Percentiles rank a stretch among this genome's conserved stretches.
These are phyloP conservation scores for Telmatherina bonti DNA, from an alignment of 2,797 vertebrate genomes.

Conservation along the genomic window DNA sequence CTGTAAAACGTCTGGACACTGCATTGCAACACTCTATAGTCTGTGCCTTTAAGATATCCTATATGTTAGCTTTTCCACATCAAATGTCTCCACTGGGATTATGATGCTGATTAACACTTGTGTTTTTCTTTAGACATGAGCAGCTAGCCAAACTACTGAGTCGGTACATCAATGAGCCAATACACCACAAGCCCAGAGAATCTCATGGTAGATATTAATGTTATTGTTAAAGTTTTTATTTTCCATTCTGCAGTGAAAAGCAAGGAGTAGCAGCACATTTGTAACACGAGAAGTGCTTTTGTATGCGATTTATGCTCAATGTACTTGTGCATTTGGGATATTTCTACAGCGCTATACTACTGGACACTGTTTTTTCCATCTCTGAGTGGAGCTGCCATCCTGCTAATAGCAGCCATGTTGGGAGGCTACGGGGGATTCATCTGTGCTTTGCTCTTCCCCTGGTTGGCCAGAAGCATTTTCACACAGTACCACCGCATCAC, in stretches of 20 bases:
- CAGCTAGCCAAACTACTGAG: slow-evolving; percentile 82
- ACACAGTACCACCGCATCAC: slow-evolving; percentile 86
- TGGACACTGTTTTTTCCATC: slow-evolving; percentile 83
- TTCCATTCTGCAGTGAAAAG: slow-evolving; percentile 3
- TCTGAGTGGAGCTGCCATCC: slow-evolving; percentile 77
- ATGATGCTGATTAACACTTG: slow-evolving; percentile 50
- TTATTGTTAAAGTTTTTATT: slow-evolving; percentile 13
- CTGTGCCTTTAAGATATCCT: slow-evolving; percentile 18
- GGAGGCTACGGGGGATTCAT: slow-evolving; percentile 80
- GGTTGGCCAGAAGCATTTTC: slow-evolving; percentile 83
- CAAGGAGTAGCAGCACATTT: background rate
- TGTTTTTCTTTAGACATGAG: slow-evolving; percentile 80
- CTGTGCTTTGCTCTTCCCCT: slow-evolving; percentile 81
- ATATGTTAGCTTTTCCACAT: slow-evolving; percentile 29
- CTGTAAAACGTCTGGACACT: background rate
- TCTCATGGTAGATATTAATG: slow-evolving; percentile 75
- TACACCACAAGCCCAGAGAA: slow-evolving; percentile 79
- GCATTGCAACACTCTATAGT: slow-evolving; percentile 5
- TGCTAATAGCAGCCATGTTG: slow-evolving; percentile 79
- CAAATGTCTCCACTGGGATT: slow-evolving; percentile 36
- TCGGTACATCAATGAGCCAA: slow-evolving; percentile 74
- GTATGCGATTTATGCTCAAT: background rate
- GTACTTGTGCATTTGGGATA: background rate
- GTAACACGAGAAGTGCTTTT: background rate
- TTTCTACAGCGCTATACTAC: slow-evolving; percentile 81